These are phyloP conservation scores for Drosophila pegasa DNA, from an alignment of 2,888 invertebrate species.

Conservation along the genomic window DNA sequence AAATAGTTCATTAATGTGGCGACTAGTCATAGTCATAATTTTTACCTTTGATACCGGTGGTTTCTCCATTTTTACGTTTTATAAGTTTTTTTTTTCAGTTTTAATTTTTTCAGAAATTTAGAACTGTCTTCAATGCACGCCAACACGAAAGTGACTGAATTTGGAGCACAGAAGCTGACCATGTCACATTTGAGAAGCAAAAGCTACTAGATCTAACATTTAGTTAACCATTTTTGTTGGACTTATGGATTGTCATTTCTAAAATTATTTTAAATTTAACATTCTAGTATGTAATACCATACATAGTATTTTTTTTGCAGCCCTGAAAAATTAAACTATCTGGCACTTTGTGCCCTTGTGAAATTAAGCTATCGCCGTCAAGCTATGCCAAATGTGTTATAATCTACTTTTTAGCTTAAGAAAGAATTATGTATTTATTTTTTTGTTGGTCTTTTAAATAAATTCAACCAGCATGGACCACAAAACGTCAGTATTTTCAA, in stretches of 20 bases:
- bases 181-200: background rate
- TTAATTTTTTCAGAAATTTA: background rate
- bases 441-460: background rate
- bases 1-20: conserved; percentile 66
- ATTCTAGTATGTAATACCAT: too few relatives aligned
- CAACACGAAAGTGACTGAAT: background rate
- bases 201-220: too few relatives aligned
- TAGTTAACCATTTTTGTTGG: too few relatives aligned
- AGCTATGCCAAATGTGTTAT: too few relatives aligned
- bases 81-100: background rate
- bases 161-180: background rate
- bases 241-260: too few relatives aligned
- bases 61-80: conserved; percentile 14
- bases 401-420: too few relatives aligned
- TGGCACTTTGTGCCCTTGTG: too few relatives aligned
- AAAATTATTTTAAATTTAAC: too few relatives aligned
- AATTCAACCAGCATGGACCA: background rate
- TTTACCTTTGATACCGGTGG: conserved; percentile 41
- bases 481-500: background rate
- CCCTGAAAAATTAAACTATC: too few relatives aligned
- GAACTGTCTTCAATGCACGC: background rate
- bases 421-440: background rate
- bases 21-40: conserved; percentile 71
- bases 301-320: too few relatives aligned
- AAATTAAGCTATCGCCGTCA: too few relatives aligned